Evolutionary conservation across 2,113 vertebrate species (phyloP).

Genomic region (Lophura nycthemera): DNA sequence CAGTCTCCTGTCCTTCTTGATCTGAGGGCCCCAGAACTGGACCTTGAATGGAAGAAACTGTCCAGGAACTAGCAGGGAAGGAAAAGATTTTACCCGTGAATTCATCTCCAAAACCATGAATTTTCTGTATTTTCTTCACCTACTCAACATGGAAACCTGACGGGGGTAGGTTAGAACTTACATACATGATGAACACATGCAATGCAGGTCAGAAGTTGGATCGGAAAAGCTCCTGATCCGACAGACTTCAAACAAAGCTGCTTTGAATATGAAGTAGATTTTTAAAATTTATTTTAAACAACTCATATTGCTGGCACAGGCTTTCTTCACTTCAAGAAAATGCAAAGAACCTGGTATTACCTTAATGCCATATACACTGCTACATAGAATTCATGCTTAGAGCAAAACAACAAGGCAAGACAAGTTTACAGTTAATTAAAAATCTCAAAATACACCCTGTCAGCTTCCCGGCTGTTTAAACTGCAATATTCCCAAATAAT

Average conservation of each 20-base stretch:
- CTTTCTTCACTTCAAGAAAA: not conserved
- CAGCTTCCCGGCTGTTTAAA: not conserved
- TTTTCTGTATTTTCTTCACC: not conserved
- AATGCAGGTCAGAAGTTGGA: not conserved
- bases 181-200: not conserved
- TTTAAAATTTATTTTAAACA: not conserved
- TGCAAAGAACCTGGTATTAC: not conserved
- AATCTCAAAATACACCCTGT: not conserved
- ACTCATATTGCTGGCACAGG: not conserved
- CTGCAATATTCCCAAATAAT: not conserved
- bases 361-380: not conserved
- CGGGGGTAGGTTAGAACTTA: not conserved
- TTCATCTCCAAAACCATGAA: not conserved
- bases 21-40: not conserved
- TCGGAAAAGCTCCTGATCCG: not conserved
- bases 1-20: no score
- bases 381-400: not conserved
- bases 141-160: not conserved
- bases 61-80: not conserved
- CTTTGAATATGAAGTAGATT: not conserved
- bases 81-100: not conserved
- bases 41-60: not conserved
- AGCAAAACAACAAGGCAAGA: not conserved
- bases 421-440: not conserved
- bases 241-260: not conserved